Base-by-base conservation (phyloP, 2,888 invertebrate genomes). In the Tenthredo notha region DNA sequence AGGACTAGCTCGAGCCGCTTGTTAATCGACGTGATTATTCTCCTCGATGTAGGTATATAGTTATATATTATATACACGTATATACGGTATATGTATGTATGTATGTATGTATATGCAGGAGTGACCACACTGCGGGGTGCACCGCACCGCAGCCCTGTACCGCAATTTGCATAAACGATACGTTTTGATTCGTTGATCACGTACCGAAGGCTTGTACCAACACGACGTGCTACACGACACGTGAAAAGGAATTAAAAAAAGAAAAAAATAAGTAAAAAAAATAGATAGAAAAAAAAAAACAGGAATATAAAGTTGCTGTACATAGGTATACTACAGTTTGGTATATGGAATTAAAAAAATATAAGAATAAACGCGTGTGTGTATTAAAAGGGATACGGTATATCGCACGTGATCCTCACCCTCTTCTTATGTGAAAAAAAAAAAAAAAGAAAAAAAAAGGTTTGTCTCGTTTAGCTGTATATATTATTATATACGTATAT, bases 121-220 rank as follows among this genome's bases (percentile, higher is more conserved):
- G 72, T 74, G 43, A 74, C 72, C 72, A 43, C 40, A 43, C 72
- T 21, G 25, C 74, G 43, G 40, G 43, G 43, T 40, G 74, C 74
- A 72, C 77, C 85, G 88, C 88, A 88, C 89, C 88, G 86, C 88
- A 89, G 89, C 88, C 89, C 90, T 89, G 89, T 89, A 88, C 88
- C 89, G 89, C 87, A 89, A 93, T 93, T 93, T 93, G 91, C 93
- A 93, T 93, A 93, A 92, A 92, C 93, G 92, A 93, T 93, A 92
- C 92, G 93, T 92, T 93, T 93, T 93, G 92, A 93, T 93, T 93
- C 91, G 91, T 89, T 37, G 58, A 80, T 58, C 61, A 78, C 78
- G 58, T 54, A 7, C 54, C 77, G 54, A 50, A 29, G 50, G 50
- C 50, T 77, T 77, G 77, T 77, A 43, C 72, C 40, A 43, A 74